Evolutionary conservation across 2,797 vertebrate genomes (phyloP), one percentile per base, ranked within the genome.

Genomic region (Helostoma temminkii): DNA sequence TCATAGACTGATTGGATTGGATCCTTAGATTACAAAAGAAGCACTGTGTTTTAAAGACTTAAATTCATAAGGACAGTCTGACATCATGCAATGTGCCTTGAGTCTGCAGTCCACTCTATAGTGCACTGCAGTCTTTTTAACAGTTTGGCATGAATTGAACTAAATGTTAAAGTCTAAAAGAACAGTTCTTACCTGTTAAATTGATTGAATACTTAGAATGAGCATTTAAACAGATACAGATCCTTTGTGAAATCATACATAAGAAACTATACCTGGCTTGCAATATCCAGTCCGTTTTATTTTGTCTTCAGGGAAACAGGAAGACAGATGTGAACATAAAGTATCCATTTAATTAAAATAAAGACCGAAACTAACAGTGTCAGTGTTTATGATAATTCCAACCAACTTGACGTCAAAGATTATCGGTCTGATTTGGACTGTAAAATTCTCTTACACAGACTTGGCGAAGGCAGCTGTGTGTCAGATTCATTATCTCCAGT

Each of bases 401-500:
- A 71, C 18, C 26, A 53, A 32, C 52, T 28, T 57, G 37, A 52
- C 39, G 60, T 52, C 41, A 74, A 45, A 68, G 54, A 75, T 75
- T 52, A 74, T 71, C 45, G 36, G 61, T 72, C 43, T 54, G 59
- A 74, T 43, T 57, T 28, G 24, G 37, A 62, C 64, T 59, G 45
- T 61, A 60, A 74, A 54, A 63, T 45, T 19, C 24, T n/a, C 57
- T 30, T 8, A 45, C 48, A 64, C 32, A 69, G 3, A 42, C 21
- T 30, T 24, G 24, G 53, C 81, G 37, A 67, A 71, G 36, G 74
- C 77, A 66, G 74, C 52, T 58, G 67, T 65, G 72, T 84, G 90
- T 81, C 80, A 87, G 81, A 94, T 85, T 90, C 87, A 91, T 86
- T 93, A 88, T 84, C 90, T 90, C 69, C 87, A 90, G 90, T 84